Conservation (phyloP, 2,888 invertebrate species). For the Mimas tiliae region DNA sequence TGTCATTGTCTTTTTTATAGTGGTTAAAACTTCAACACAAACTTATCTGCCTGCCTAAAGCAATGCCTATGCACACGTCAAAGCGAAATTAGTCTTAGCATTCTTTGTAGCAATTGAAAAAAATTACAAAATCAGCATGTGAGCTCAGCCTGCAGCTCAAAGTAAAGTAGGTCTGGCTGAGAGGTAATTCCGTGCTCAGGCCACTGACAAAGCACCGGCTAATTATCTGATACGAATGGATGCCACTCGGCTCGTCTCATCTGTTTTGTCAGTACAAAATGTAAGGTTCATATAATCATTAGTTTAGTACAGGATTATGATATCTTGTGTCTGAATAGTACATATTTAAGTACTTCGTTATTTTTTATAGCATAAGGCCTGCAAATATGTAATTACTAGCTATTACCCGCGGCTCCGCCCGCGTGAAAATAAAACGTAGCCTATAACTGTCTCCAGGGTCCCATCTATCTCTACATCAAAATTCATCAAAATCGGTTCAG, state of each 20-base stretch:
- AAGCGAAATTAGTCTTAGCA: slow-evolving; percentile 21
- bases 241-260: not conserved
- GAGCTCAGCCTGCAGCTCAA: not conserved
- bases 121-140: slow-evolving; percentile 11
- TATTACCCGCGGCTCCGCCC: too few relatives aligned
- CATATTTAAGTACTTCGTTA: too few relatives aligned
- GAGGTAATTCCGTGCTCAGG: slow-evolving; percentile 6
- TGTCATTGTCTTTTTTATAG: too few relatives aligned
- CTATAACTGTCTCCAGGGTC: too few relatives aligned
- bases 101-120: slow-evolving; percentile 20
- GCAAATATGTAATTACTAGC: too few relatives aligned
- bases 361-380: too few relatives aligned
- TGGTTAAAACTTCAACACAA: slow-evolving; percentile 6
- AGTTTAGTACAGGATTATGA: not conserved
- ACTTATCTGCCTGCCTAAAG: not conserved
- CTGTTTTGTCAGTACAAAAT: not conserved
- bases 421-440: too few relatives aligned
- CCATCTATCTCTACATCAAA: too few relatives aligned
- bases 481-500: too few relatives aligned
- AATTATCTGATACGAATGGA: slow-evolving; percentile 15
- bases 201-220: slow-evolving; percentile 21
- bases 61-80: not conserved
- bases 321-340: too few relatives aligned
- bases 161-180: slow-evolving; percentile 20
- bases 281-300: not conserved